A percentile compares a stretch with the other conserved stretches of the same genome.
Conservation (phyloP, 2,888 invertebrate species). For the Stenolophus ochropezus region DNA sequence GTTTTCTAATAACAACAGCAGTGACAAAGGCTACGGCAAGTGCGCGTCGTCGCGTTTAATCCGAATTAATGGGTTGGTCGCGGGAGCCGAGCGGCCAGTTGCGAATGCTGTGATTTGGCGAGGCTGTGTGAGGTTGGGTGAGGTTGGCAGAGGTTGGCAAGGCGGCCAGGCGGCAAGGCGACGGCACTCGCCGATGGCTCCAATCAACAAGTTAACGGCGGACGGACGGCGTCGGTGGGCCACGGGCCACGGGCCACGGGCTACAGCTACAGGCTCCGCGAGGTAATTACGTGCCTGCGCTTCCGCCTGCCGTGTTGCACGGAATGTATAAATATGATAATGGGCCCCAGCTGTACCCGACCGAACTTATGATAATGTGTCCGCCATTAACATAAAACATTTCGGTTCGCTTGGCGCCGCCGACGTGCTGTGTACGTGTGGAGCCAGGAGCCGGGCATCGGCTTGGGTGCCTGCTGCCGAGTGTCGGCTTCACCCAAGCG, state of each 20-base stretch:
- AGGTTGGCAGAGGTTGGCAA: too few species aligned
- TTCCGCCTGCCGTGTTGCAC: conserved; percentile 59
- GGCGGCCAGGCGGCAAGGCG: not conserved
- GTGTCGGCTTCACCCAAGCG: too few species aligned
- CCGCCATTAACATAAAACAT: conserved; percentile 67
- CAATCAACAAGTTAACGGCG: conserved; percentile 60
- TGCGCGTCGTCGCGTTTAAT: conserved; percentile 55
- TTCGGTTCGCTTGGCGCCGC: conserved; percentile 61
- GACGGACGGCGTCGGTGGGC: conserved; percentile 38
- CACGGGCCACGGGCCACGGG: conserved; percentile 5
- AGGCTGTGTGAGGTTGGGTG: too few species aligned
- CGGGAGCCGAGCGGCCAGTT: conserved; percentile 18
- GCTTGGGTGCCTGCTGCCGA: not conserved
- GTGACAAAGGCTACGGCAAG: not conserved
- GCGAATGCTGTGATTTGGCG: conserved; percentile 27
- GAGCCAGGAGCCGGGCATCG: conserved; percentile 12
- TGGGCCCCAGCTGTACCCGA: conserved; percentile 66
- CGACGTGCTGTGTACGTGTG: conserved; percentile 36
- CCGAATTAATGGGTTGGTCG: conserved; percentile 53
- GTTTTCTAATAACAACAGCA: conserved; percentile 51
- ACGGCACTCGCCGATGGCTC: conserved; percentile 48
- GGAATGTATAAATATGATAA: conserved; percentile 64
- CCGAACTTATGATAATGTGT: conserved; percentile 66
- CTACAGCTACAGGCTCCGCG: conserved; percentile 34
- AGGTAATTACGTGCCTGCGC: conserved; percentile 61